Conservation (phyloP, 23 tunicate genomes). For the Trididemnum nubilum region DNA sequence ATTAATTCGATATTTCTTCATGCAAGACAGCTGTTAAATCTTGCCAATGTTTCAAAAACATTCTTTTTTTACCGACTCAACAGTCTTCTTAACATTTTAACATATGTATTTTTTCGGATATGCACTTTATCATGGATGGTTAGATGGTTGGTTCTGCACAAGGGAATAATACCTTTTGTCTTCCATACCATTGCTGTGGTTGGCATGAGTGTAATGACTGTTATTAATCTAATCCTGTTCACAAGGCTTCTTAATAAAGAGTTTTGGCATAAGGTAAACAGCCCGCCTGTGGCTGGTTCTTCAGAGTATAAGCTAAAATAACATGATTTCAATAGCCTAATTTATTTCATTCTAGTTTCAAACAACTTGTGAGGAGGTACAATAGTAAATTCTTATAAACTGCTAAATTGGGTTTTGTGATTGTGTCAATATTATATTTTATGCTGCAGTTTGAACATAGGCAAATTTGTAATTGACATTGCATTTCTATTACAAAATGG, state of each 20-base stretch:
- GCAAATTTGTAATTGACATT: too few relatives aligned
- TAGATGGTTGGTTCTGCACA: conserved; percentile 52
- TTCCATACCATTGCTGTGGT: conserved; percentile 50
- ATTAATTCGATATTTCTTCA: conserved; percentile 81
- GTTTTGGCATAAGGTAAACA: conserved; percentile 1
- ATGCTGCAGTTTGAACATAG: too few relatives aligned
- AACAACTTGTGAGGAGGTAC: too few relatives aligned
- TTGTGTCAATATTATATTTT: too few relatives aligned
- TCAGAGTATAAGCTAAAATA: too few relatives aligned
- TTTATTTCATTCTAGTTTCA: too few relatives aligned
- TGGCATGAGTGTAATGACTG: conserved; percentile 71
- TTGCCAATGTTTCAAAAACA: conserved; percentile 5
- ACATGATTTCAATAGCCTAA: too few relatives aligned
- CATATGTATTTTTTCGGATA: conserved; percentile 66
- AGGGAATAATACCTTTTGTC: conserved; percentile 24
- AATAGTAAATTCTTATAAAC: too few relatives aligned
- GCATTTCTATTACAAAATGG: too few relatives aligned
- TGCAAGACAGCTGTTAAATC: conserved; percentile 54
- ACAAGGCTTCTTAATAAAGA: conserved; percentile 63
- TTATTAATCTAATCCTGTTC: conserved; percentile 67
- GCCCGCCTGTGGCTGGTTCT: too few relatives aligned
- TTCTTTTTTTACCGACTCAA: conserved; percentile 38
- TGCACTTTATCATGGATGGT: conserved; percentile 75
- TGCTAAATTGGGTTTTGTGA: too few relatives aligned
- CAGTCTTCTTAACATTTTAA: conserved; percentile 55